Evolutionary conservation across 2,113 vertebrate genomes (phyloP).

Genomic region (Sminthopsis crassicaudata): DNA sequence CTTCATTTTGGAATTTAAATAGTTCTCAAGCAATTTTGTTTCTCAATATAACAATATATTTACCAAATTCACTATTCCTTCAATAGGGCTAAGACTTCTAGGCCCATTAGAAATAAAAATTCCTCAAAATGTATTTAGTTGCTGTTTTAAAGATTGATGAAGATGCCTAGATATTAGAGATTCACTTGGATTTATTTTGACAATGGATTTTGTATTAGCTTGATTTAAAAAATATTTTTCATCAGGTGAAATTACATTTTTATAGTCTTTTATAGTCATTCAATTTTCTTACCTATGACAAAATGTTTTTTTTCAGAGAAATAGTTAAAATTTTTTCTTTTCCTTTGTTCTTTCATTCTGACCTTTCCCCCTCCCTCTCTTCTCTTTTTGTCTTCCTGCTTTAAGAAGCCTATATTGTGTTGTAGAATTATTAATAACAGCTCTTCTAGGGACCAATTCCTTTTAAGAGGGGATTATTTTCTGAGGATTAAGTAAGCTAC

Average conservation of each 20-base stretch:
- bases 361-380: neutral
- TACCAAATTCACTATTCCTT: neutral
- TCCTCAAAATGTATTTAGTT: neutral
- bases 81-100: neutral
- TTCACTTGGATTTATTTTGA: neutral
- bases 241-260: neutral
- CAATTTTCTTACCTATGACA: neutral
- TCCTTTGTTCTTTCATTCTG: too few species aligned
- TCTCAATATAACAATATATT: neutral
- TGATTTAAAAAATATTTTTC: neutral
- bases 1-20: neutral
- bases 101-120: neutral
- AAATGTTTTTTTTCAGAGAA: neutral
- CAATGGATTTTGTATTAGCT: neutral
- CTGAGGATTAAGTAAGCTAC: neutral
- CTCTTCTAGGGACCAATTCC: neutral
- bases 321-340: neutral
- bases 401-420: neutral
- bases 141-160: neutral
- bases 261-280: neutral
- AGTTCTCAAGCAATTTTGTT: neutral
- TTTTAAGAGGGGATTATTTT: neutral
- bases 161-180: neutral
- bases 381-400: neutral
- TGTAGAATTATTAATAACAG: neutral